These are phyloP conservation scores for Percina caprodes DNA, from an alignment of 2,113 vertebrate genomes.

Conservation along the genomic window DNA sequence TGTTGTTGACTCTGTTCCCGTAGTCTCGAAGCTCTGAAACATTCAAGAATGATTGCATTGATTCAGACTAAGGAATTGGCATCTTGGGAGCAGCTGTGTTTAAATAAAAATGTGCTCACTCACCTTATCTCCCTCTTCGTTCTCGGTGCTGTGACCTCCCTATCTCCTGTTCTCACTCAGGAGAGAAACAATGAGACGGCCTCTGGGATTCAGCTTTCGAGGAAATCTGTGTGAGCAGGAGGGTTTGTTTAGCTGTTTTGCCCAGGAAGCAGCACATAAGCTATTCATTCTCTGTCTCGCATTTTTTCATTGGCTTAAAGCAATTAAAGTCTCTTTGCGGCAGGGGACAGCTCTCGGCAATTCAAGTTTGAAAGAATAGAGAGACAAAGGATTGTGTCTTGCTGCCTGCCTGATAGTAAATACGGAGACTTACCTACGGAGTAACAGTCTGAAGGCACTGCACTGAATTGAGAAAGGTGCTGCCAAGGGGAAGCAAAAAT, in stretches of 20 bases:
- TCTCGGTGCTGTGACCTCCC: conserved; percentile 41
- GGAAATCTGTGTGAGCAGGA: conserved; percentile 42
- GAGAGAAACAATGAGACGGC: conserved; percentile 50
- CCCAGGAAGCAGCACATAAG: conserved; percentile 57
- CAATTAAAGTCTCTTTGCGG: conserved; percentile 66
- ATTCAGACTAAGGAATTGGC: conserved; percentile 29
- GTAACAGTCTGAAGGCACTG: conserved; percentile 10
- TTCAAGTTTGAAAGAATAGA: conserved; percentile 41
- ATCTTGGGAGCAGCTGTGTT: conserved; percentile 39
- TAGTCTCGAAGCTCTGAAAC: conserved; percentile 17
- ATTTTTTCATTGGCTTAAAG: conserved; percentile 72
- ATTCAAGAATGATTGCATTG: conserved; percentile 22
- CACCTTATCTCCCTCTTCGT: conserved; percentile 26
- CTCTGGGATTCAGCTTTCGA: conserved; percentile 48
- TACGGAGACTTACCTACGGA: conserved; percentile 33
- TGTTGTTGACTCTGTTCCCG: conserved; percentile 12
- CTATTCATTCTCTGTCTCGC: conserved; percentile 39
- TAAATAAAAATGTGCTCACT: conserved; percentile 44
- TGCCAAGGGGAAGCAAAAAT: conserved; percentile 10
- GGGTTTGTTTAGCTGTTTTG: conserved; percentile 51
- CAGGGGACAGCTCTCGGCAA: conserved; percentile 30
- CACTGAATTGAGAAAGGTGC: conserved; percentile 4
- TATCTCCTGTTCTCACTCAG: conserved; percentile 42
- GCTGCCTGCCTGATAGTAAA: conserved; percentile 49
- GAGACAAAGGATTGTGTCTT: conserved; percentile 46